Evolutionary conservation across 2,797 vertebrate genomes (phyloP), one percentile per base, ranked within the genome.

Genomic region (Lindbergichthys nudifrons): DNA sequence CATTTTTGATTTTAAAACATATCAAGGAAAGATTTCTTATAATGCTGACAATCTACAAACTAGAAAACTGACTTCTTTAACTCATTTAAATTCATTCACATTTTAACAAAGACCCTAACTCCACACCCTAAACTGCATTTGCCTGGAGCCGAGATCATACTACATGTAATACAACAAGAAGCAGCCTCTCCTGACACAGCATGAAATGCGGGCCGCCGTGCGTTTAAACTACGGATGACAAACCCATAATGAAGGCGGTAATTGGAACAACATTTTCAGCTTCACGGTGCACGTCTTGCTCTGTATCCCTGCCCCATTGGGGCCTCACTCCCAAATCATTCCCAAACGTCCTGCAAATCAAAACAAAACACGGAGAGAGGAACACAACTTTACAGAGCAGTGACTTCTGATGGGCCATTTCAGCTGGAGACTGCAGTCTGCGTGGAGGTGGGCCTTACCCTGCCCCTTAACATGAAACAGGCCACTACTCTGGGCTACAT

Each of bases 231-330:
- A 81, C 65, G 70, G 88, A 92, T 92, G 92, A 94, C 90, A 92
- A 91, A 92, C 85, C 87, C 87, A 82, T 92, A 94, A 94, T 83
- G 91, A 93, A 94, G 89, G 84, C 92, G 56, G 89, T 96, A 95
- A 96, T 95, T 93, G 91, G 89, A 94, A 94, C 92, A 95, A 93
- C 91, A 90, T 95, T 95, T 36, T 93, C 75, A 72, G 88, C 87
- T 90, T 88, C 85, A 75, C 73, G 6, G 67, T 65, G 81, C 80
- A 88, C 73, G 81, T 92, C 89, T 88, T 77, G 62, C 88, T 89
- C 86, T 68, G 77, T 91, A 89, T 93, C 89, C 91, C 87, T 85
- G 89, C 87, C 82, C 88, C 91, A 89, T 92, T 88, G 82, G 90
- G 87, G 65, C 86, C 77, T 86, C 88, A 9, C 82, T 91, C 84